These are phyloP conservation scores for Heteronetta atricapilla DNA, from an alignment of 2,113 vertebrate genomes.

Conservation along the genomic window DNA sequence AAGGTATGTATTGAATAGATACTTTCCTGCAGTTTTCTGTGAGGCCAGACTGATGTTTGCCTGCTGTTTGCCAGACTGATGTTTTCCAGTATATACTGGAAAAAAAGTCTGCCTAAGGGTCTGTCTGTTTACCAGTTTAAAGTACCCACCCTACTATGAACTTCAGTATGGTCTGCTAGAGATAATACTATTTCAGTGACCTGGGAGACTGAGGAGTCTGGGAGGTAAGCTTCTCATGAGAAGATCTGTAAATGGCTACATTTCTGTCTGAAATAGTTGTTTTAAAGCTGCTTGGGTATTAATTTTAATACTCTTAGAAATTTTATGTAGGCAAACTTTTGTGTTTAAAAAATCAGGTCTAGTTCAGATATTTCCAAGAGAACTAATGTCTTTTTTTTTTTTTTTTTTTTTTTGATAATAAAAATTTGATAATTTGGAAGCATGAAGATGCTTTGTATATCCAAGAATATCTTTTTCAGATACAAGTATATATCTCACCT, in stretches of 20 bases:
- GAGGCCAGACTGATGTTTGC: not conserved
- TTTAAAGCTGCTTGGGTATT: not conserved
- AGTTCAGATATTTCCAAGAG: not conserved
- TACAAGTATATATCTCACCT: not conserved
- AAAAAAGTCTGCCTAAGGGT: not conserved
- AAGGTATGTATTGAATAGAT: not conserved
- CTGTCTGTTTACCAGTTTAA: not conserved
- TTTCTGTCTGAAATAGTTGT: not conserved
- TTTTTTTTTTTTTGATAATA: too few species aligned
- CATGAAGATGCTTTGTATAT: not conserved
- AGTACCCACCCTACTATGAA: not conserved
- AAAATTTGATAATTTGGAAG: not conserved
- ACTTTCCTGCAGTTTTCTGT: not conserved
- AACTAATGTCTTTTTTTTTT: not conserved
- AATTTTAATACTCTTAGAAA: not conserved
- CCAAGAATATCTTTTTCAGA: not conserved
- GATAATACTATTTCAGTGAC: not conserved
- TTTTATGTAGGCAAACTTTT: not conserved
- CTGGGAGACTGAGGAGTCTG: not conserved
- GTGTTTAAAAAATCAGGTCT: not conserved
- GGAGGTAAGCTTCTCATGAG: not conserved
- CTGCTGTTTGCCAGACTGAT: not conserved
- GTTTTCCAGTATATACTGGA: not conserved
- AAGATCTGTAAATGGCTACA: not conserved
- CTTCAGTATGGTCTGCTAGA: not conserved